phyloP scores from a whole-genome alignment of 2,113 vertebrate species.

The Engystomops pustulosus region DNA sequence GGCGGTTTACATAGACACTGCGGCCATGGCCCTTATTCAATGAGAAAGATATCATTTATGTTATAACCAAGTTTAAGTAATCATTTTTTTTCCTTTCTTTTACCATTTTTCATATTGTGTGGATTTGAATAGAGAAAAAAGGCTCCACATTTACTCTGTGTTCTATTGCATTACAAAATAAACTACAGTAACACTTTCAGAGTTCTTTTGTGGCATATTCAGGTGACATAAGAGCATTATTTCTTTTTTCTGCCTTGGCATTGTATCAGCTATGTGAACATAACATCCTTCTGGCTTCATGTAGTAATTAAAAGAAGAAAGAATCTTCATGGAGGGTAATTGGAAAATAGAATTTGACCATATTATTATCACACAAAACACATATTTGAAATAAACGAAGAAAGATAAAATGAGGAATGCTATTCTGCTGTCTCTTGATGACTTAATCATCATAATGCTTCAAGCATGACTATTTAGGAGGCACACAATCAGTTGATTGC shows the following conservation, averaged over 20 bases:
- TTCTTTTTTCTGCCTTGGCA: not conserved
- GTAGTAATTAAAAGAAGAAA: constrained; percentile 16
- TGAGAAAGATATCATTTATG: not conserved
- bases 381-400: constrained; percentile 1
- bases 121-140: not conserved
- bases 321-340: not conserved
- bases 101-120: not conserved
- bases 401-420: not conserved
- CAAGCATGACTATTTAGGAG: constrained; percentile 8
- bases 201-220: not conserved
- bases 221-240: not conserved
- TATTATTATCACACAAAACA: constrained; percentile 13
- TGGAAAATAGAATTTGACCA: not conserved
- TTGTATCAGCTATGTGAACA: not conserved
- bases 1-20: too few relatives aligned
- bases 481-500: constrained; percentile 42
- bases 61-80: not conserved
- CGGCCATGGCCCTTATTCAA: too few relatives aligned
- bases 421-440: constrained; percentile 3
- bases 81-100: not conserved
- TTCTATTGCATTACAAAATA: not conserved
- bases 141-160: not conserved
- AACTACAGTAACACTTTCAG: not conserved
- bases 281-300: not conserved
- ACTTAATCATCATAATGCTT: constrained; percentile 33